Conservation (phyloP, 2,888 invertebrate species). For the Pseudococcus longispinus region DNA sequence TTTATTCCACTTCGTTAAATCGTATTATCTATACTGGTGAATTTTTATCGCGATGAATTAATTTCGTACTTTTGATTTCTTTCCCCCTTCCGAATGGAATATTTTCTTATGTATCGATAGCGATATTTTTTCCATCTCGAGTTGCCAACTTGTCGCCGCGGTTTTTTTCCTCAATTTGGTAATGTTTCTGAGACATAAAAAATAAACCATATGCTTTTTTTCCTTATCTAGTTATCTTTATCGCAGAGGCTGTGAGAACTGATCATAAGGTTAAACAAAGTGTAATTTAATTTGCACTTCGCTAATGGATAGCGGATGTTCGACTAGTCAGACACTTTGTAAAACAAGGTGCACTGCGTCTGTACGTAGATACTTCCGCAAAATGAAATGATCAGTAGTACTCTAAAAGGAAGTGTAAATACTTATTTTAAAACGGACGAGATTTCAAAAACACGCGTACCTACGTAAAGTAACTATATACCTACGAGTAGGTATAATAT, state of each 20-base stretch:
- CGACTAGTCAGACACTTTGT: conserved; percentile 12
- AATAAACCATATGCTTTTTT: neutral
- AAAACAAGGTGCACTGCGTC: neutral
- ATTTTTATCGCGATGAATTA: neutral
- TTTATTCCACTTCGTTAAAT: conserved; percentile 45
- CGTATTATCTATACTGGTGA: conserved; percentile 30
- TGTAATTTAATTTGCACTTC: conserved; percentile 16
- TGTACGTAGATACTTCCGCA: neutral
- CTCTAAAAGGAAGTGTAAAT: conserved; percentile 16
- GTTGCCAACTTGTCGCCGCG: neutral
- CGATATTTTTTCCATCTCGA: neutral
- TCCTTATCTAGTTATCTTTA: neutral
- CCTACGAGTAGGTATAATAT: neutral
- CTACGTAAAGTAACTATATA: neutral
- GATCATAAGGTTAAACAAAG: neutral
- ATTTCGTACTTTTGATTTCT: neutral
- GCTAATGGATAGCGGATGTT: conserved; percentile 40
- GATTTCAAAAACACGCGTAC: neutral
- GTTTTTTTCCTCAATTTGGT: neutral
- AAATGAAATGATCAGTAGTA: neutral
- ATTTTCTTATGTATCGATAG: neutral
- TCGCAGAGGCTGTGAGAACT: neutral
- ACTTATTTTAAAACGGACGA: neutral
- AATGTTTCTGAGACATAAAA: neutral
- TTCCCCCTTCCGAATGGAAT: neutral